Evolutionary conservation across 2,888 invertebrate genomes (phyloP).

Genomic region (Drosophila diplacantha): DNA sequence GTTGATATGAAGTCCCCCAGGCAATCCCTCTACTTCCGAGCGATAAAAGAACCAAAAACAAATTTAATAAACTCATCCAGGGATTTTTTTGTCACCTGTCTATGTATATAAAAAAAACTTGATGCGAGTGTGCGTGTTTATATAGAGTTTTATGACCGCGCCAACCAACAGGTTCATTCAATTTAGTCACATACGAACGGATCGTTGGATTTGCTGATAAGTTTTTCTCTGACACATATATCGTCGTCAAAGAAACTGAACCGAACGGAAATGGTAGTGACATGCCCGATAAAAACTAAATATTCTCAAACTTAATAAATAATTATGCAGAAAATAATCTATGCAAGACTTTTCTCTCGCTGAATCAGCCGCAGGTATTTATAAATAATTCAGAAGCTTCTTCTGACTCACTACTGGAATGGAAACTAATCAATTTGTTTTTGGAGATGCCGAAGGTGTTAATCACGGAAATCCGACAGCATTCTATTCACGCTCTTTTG

Average conservation of each 20-base stretch:
- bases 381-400: conserved; percentile 22
- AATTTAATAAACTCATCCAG: conserved; percentile 22
- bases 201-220: conserved; percentile 52
- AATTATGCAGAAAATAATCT: not conserved
- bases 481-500: conserved; percentile 13
- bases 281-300: conserved; percentile 14
- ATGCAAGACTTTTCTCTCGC: conserved; percentile 6
- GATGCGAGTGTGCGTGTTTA: conserved; percentile 11
- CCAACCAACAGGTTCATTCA: conserved; percentile 61
- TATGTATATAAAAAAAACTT: not conserved
- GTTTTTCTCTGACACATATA: conserved; percentile 54
- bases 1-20: conserved; percentile 12
- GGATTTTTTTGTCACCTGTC: conserved; percentile 33
- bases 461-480: conserved; percentile 14
- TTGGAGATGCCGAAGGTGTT: conserved; percentile 22
- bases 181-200: conserved; percentile 58
- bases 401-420: conserved; percentile 14
- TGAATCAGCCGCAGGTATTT: conserved; percentile 25
- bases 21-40: conserved; percentile 35
- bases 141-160: conserved; percentile 33
- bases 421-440: conserved; percentile 27
- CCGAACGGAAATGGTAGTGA: conserved; percentile 6
- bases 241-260: conserved; percentile 18
- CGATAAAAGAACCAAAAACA: conserved; percentile 20
- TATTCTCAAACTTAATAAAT: conserved; percentile 1